Conservation (phyloP, 2,888 invertebrate species). For the Cataglyphis rosenhaueri region DNA sequence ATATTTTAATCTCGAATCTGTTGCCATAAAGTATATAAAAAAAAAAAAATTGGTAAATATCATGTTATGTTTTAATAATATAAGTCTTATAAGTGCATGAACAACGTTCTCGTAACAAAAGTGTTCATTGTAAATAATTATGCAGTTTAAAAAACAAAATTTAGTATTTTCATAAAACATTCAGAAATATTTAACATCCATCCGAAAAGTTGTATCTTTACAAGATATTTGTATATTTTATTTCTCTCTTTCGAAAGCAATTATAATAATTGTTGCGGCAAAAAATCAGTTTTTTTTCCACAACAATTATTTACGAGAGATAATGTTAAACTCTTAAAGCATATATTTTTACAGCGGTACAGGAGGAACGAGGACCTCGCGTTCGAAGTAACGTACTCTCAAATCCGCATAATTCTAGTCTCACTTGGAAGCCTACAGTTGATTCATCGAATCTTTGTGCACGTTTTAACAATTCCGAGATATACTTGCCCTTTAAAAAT, state of each 20-base stretch:
- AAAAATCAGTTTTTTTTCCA: not conserved
- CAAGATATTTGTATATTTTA: not conserved
- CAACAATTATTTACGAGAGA: not conserved
- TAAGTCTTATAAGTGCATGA: not conserved
- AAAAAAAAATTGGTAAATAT: not conserved
- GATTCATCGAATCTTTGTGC: conserved; percentile 7
- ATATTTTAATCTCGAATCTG: not conserved
- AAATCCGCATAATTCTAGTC: conserved; percentile 52
- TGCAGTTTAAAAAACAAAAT: not conserved
- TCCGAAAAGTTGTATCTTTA: not conserved
- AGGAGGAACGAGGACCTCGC: conserved; percentile 93
- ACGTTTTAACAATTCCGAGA: conserved; percentile 26
- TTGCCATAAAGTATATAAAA: not conserved
- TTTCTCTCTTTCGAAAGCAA: not conserved
- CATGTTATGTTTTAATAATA: not conserved
- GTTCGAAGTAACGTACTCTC: conserved; percentile 83
- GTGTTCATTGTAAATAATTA: not conserved
- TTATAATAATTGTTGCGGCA: not conserved
- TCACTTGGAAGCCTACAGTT: conserved; percentile 56
- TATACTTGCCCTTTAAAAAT: conserved; percentile 44
- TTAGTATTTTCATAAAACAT: not conserved
- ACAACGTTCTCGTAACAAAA: not conserved
- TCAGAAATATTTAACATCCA: not conserved
- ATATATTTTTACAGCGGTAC: conserved; percentile 88
- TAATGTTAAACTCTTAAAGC: not conserved